phyloP scores from a whole-genome alignment of 2,888 invertebrate genomes.

The Steromphala cineraria region DNA sequence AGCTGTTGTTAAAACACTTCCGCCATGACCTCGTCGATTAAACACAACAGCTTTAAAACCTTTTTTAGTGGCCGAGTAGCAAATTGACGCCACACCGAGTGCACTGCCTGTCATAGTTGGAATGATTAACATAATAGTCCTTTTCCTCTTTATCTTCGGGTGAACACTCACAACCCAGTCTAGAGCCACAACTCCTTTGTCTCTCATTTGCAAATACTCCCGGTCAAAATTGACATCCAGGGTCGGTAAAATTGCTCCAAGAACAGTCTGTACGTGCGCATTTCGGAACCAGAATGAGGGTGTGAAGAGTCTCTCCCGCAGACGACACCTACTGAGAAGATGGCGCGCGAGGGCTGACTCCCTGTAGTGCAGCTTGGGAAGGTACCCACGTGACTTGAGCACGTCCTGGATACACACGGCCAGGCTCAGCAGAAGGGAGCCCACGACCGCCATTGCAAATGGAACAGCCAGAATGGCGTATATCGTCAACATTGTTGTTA shows the following conservation, averaged over 20 bases:
- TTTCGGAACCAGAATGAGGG: conserved; percentile 55
- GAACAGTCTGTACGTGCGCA: conserved; percentile 64
- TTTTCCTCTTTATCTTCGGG: conserved; percentile 37
- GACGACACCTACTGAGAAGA: conserved; percentile 54
- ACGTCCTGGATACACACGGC: conserved; percentile 27
- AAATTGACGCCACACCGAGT: conserved; percentile 44
- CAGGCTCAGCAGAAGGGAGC: conserved; percentile 29
- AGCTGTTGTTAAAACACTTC: conserved; percentile 63
- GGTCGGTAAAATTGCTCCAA: conserved; percentile 42
- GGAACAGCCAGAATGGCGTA: conserved; percentile 30
- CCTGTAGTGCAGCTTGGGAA: conserved; percentile 57
- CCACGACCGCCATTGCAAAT: conserved; percentile 30
- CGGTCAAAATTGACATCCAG: conserved; percentile 54
- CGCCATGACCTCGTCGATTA: conserved; percentile 69
- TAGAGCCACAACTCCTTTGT: conserved; percentile 67
- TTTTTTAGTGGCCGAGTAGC: conserved; percentile 44
- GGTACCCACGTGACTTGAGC: conserved; percentile 27
- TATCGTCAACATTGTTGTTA: conserved; percentile 31
- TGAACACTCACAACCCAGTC: conserved; percentile 63
- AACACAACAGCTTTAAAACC: conserved; percentile 67
- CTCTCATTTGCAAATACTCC: conserved; percentile 67
- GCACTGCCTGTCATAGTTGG: conserved; percentile 66
- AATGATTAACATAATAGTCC: conserved; percentile 58
- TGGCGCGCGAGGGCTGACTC: conserved; percentile 65
- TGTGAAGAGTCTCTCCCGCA: conserved; percentile 53